Conservation (phyloP, 1,140 invertebrate genomes). For the Neodiprion fabricii region DNA sequence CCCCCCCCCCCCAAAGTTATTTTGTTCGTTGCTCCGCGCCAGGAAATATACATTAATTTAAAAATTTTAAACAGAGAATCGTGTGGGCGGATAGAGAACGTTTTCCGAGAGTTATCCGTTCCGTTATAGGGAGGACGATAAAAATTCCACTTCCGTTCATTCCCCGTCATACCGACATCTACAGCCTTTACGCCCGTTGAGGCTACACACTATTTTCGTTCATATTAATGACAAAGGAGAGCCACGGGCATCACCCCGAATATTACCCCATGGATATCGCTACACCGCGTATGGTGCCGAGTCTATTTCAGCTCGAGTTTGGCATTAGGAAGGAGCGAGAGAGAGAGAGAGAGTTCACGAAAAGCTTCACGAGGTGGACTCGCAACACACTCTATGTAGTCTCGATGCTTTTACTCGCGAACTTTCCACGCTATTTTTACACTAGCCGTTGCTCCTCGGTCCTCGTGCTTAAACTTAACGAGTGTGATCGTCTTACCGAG, state of each 20-base stretch:
- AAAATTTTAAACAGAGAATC: too few relatives aligned
- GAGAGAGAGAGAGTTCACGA: slow-evolving; percentile 20
- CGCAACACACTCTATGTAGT: slow-evolving; percentile 21
- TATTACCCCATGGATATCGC: background rate
- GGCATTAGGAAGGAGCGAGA: slow-evolving; percentile 23
- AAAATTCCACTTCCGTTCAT: too few relatives aligned
- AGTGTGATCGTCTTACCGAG: background rate
- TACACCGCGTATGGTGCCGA: background rate
- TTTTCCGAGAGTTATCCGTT: too few relatives aligned
- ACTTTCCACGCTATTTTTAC: slow-evolving; percentile 9
- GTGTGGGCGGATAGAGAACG: too few relatives aligned
- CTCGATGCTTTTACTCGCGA: slow-evolving; percentile 7
- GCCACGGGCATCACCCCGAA: background rate
- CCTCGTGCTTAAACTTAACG: background rate
- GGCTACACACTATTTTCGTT: background rate
- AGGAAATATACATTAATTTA: too few relatives aligned
- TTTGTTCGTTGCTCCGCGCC: too few relatives aligned
- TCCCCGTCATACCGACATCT: too few relatives aligned
- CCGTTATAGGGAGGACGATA: too few relatives aligned
- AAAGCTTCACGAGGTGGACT: slow-evolving; percentile 20
- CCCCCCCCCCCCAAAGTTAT: too few relatives aligned
- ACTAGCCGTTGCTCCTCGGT: background rate
- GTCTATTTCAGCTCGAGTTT: slow-evolving; percentile 36
- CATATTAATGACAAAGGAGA: background rate
- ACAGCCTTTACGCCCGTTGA: too few relatives aligned